A percentile compares a stretch with the other conserved stretches of the same genome.
Conservation (phyloP, 2,888 invertebrate genomes). For the Cataglyphis albicans region DNA sequence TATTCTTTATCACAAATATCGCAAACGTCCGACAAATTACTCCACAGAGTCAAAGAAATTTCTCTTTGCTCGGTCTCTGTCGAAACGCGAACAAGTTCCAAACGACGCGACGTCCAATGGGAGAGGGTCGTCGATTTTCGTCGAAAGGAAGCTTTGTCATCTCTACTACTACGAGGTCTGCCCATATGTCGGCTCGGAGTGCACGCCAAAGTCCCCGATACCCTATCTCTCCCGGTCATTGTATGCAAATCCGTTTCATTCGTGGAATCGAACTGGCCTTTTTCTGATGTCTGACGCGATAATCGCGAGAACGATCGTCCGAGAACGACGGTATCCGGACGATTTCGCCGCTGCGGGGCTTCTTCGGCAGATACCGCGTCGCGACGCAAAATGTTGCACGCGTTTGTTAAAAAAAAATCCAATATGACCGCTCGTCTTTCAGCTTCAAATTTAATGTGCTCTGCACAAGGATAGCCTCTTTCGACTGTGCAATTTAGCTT, state of each 20-base stretch:
- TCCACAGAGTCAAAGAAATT: slow-evolving; percentile 58
- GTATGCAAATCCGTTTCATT: slow-evolving; percentile 84
- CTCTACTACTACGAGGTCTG: slow-evolving; percentile 60
- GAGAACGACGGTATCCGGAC: slow-evolving; percentile 66
- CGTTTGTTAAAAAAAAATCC: background rate
- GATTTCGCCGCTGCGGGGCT: slow-evolving; percentile 66
- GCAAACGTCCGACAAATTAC: slow-evolving; percentile 65
- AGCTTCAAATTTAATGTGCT: slow-evolving; percentile 23
- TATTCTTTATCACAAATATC: slow-evolving; percentile 31
- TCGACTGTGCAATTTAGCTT: slow-evolving; percentile 4
- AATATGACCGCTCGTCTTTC: background rate
- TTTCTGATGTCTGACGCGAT: slow-evolving; percentile 84
- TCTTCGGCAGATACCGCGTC: slow-evolving; percentile 55
- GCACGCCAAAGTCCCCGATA: slow-evolving; percentile 66
- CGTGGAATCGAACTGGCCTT: slow-evolving; percentile 83
- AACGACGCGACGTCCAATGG: slow-evolving; percentile 55
- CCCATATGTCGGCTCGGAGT: slow-evolving; percentile 55
- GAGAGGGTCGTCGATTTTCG: slow-evolving; percentile 67
- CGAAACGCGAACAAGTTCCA: slow-evolving; percentile 48
- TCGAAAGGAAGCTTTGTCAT: slow-evolving; percentile 78
- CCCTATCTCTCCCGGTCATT: slow-evolving; percentile 82
- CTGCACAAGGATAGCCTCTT: background rate
- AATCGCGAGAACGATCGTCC: slow-evolving; percentile 77
- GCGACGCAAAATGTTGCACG: slow-evolving; percentile 32
- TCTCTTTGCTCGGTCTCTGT: slow-evolving; percentile 26